Evolutionary conservation across 2,113 vertebrate genomes (phyloP), one percentile per base, ranked within the genome.

Genomic region (Ciconia stormi): DNA sequence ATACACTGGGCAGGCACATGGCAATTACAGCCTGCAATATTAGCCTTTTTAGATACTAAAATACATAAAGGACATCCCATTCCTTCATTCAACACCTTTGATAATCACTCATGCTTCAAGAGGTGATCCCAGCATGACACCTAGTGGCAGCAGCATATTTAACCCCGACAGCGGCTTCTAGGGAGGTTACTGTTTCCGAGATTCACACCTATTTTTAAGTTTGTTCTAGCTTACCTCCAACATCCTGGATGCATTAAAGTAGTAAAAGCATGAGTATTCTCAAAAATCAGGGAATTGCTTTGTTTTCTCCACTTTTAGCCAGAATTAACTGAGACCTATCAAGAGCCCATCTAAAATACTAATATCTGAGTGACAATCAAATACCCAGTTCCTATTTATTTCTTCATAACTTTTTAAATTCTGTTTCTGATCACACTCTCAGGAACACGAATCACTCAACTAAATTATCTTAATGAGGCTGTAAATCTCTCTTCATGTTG

Each of bases 131-230:
- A 96, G 87, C 20, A 0, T 98, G 98, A 98, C 98, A 98, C 52
- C 98, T 98, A 98, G 98, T 94, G 98, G 98, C 47, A n/a, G 40
- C 65, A 94, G 38, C n/a, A 59, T 40, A 78, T 72, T 98, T 97
- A 98, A 98, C 97, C 97, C 97, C 34, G 1, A 87, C 56, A 13
- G 7, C 29, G 11, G 90, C 86, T 72, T 36, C 6, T 11, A 6
- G 61, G 89, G 46, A 30, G 16, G 25, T 40, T 55, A 50, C 21
- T 15, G 12, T 61, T 27, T 52, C 34, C 11, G 25, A 94, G 25
- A 49, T 44, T 29, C 16, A 18, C 15, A 18, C 3, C 11, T 44
- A 9, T 11, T 93, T 82, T 79, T 3, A 76, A n/a, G 15, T 61
- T 55, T 38, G 3, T 50, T 82, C 26, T n/a, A 49, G 29, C 4